Percentiles rank a stretch among this genome's conserved stretches.
phyloP scores from a whole-genome alignment of 2,113 vertebrate species.

The Seriola dumerili region DNA sequence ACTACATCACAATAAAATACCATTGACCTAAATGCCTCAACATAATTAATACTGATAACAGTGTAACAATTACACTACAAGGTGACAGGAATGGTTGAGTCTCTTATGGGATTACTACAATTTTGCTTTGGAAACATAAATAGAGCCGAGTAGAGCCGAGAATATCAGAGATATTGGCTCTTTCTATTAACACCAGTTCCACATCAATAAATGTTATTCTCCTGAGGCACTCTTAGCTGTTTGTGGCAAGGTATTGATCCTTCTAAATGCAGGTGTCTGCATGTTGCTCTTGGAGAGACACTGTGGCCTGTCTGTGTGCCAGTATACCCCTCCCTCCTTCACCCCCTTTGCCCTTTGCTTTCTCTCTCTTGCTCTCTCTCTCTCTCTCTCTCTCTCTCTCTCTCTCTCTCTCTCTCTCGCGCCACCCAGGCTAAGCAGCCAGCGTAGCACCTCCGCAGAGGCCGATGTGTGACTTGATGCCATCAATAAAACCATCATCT shows the following conservation, averaged over 20 bases:
- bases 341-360: conserved; percentile 43
- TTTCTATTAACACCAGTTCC: conserved; percentile 71
- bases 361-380: conserved; percentile 16
- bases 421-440: conserved; percentile 61
- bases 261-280: conserved; percentile 81
- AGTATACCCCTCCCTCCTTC: conserved; percentile 20
- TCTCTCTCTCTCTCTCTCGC: conserved; percentile 35
- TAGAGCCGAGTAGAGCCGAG: conserved; percentile 32
- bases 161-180: conserved; percentile 56
- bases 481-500: conserved; percentile 85
- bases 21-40: not conserved
- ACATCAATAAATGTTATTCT: conserved; percentile 75
- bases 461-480: conserved; percentile 85
- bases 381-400: not conserved
- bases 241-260: conserved; percentile 80
- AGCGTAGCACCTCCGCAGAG: conserved; percentile 71
- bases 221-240: conserved; percentile 68
- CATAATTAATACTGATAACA: not conserved
- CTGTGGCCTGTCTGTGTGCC: conserved; percentile 64
- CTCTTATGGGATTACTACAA: conserved; percentile 29
- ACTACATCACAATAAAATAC: not conserved
- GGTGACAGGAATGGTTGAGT: conserved; percentile 5
- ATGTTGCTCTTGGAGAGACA: conserved; percentile 69
- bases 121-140: conserved; percentile 45
- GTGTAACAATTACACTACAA: conserved; percentile 28